These are phyloP conservation scores for Pavo muticus DNA, from an alignment of 2,113 vertebrate species.

Conservation along the genomic window DNA sequence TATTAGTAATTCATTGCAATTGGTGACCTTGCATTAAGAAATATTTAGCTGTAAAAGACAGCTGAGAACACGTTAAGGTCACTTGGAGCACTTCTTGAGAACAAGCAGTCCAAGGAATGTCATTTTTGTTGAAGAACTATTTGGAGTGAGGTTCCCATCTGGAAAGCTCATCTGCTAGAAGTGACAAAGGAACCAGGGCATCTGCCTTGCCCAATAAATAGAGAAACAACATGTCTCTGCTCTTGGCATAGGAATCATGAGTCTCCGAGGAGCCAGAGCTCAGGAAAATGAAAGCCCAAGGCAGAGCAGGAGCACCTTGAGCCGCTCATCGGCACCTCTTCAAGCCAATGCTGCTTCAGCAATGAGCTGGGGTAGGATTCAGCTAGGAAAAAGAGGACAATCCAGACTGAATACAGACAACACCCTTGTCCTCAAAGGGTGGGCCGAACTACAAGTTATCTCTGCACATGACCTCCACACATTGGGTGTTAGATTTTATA, in stretches of 20 bases:
- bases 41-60: background rate
- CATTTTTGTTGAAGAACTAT: conserved; percentile 38
- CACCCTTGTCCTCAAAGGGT: background rate
- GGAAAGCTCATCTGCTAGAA: conserved; percentile 50
- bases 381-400: background rate
- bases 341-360: background rate
- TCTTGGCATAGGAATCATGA: background rate
- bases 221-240: conserved; percentile 2
- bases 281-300: background rate
- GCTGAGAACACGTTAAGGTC: background rate
- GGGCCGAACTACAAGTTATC: background rate
- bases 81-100: conserved; percentile 29
- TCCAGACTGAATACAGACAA: background rate
- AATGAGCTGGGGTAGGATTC: background rate
- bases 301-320: background rate
- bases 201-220: conserved; percentile 42
- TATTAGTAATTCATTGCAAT: background rate
- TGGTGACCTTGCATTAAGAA: conserved; percentile 4
- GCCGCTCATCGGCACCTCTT: background rate
- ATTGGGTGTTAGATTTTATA: background rate
- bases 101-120: conserved; percentile 23
- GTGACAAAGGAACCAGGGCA: conserved; percentile 14
- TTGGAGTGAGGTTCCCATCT: conserved; percentile 45
- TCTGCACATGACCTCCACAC: background rate
- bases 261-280: background rate